Conservation (phyloP, 2,113 vertebrate genomes). For the Cephalopholis sonnerati region DNA sequence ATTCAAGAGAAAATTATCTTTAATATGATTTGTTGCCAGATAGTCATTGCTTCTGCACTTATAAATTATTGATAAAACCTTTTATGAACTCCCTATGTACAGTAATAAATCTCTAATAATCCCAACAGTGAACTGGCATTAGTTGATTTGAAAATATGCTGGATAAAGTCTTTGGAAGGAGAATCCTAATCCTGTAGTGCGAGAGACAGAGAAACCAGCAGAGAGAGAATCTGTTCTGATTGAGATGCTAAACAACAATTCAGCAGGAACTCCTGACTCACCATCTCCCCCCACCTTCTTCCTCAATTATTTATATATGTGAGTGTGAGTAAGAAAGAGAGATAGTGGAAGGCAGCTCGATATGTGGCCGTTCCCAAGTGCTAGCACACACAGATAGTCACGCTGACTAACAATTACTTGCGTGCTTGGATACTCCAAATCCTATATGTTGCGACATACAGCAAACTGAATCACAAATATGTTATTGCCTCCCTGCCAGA, state of each 20-base stretch:
- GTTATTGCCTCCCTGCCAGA: not conserved
- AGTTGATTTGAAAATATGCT: not conserved
- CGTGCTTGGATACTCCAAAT: not conserved
- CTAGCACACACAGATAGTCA: conserved; percentile 36
- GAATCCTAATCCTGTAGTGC: not conserved
- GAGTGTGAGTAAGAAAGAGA: conserved; percentile 45
- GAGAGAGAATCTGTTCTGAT: conserved; percentile 36
- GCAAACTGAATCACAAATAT: not conserved
- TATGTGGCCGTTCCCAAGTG: conserved; percentile 1
- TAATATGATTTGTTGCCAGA: not conserved
- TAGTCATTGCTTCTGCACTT: not conserved
- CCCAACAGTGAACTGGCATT: not conserved
- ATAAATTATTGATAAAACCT: not conserved
- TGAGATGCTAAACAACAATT: conserved; percentile 52
- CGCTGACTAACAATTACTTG: conserved; percentile 24
- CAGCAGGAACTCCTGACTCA: conserved; percentile 68
- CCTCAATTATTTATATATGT: conserved; percentile 58
- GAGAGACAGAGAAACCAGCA: not conserved
- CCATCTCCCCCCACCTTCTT: conserved; percentile 21
- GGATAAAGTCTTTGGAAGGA: not conserved
- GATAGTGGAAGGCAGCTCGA: conserved; percentile 2
- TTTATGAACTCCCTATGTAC: not conserved
- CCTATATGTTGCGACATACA: not conserved
- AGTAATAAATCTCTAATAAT: not conserved
- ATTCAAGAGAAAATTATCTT: not conserved